Evolutionary conservation across 2,113 vertebrate genomes (phyloP), one percentile per base, ranked within the genome.

Genomic region (Dipodomys stephensi): DNA sequence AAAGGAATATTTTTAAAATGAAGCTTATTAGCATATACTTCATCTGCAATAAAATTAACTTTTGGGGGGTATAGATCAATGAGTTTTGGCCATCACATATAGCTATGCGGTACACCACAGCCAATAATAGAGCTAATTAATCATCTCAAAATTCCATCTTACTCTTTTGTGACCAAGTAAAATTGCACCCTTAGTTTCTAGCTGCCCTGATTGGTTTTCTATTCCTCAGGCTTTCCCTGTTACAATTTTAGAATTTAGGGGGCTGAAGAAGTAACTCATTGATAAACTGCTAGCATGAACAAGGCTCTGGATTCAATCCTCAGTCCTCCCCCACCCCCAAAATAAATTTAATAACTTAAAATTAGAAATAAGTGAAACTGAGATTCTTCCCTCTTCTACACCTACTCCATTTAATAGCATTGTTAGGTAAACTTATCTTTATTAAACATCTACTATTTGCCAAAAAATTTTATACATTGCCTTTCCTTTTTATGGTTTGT

Each of bases 401-500:
- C 16, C 7, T 46, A 64, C 65, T 85, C 62, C 79, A 39, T 64
- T 85, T 60, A 76, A 39, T 49, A 81, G 65, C 23, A 81, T 65
- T 49, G 65, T 30, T 82, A 28, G 86, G 18, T 25, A 12, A 81
- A 64, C 8, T 71, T 90, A 39, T 19, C 28, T 72, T 53, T 84
- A 80, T 57, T 69, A 69, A 77, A 18, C 44, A 65, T 89, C 81
- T 79, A 35, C 84, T 73, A 90, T 85, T 81, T 65, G 71, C 35
- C 20, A 53, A 35, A 65, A 27, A 69, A 86, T 88, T 88, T 64
- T 35, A 65, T 39, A 88, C 10, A 46, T 62, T 35, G 46, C 35
- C 44, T 88, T 90, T 92, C 46, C 11, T 44, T 82, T 84, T 88
- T 84, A 67, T 1, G 86, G 18, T 5, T 94, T 72, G 22, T 78